These are phyloP conservation scores for Dynastes hyllus DNA, from an alignment of 2,888 invertebrate genomes.

Conservation along the genomic window DNA sequence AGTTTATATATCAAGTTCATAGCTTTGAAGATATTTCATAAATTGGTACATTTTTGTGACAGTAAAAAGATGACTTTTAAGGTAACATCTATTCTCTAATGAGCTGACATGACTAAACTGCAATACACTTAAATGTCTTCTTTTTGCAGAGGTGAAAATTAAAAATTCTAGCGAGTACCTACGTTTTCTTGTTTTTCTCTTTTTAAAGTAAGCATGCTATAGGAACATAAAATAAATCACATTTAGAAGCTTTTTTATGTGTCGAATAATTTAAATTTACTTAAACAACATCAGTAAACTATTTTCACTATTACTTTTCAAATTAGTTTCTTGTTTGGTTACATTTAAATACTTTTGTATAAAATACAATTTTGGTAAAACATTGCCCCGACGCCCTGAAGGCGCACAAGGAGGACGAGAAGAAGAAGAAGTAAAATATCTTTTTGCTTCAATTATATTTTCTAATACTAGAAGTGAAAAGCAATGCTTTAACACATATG, in stretches of 20 bases:
- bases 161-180: slow-evolving; percentile 62
- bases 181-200: slow-evolving; percentile 71
- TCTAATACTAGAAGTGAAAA: too few relatives aligned
- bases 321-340: not conserved
- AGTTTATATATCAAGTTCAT: slow-evolving; percentile 30
- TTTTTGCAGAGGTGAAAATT: slow-evolving; percentile 26
- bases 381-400: too few relatives aligned
- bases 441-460: too few relatives aligned
- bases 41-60: not conserved
- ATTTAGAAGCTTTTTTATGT: slow-evolving; percentile 48
- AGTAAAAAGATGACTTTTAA: slow-evolving; percentile 46
- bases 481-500: too few relatives aligned
- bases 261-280: slow-evolving; percentile 17
- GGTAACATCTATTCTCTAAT: not conserved
- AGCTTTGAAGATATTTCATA: not conserved
- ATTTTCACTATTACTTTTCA: slow-evolving; percentile 33
- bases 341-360: too few relatives aligned
- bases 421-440: too few relatives aligned
- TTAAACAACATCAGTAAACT: slow-evolving; percentile 44
- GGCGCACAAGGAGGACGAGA: too few relatives aligned
- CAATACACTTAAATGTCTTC: slow-evolving; percentile 39
- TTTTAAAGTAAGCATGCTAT: slow-evolving; percentile 72
- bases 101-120: not conserved
- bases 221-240: slow-evolving; percentile 54
- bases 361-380: too few relatives aligned